Base-by-base conservation (phyloP, 2,888 invertebrate species). In the Dioctria linearis region DNA sequence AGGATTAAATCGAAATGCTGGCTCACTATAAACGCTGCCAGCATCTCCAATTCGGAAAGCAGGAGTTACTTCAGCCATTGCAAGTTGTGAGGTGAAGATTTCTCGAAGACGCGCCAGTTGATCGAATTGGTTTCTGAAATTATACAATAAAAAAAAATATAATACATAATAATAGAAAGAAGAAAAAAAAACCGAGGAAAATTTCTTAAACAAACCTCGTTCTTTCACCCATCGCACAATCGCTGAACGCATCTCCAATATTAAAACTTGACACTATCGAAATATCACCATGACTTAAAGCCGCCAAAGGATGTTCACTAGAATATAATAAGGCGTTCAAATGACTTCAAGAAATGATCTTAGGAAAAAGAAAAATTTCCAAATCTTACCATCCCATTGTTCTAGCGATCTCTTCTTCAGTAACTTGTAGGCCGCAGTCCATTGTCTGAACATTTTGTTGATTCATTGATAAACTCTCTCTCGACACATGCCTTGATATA, bases 391-490 rank as follows among this genome's bases (percentile, higher is more conserved):
- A 91, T 59, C 94, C 94, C 95, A 96, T 96, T 85, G 96, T 95
- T 78, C 94, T 91, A 4, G 96, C 95, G 82, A 97, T 97, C 86
- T 97, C 97, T 89, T 97, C 97, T 90, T 97, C 97, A 5, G 96
- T 97, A 78, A 96, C 96, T 90, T 97, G 97, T 79, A 96, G 90
- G 85, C 96, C 96, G 81, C 93, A 94, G 87, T 95, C 97, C 88
- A 95, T 95, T 91, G 94, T 96, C 69, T 95, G 95, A 25, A 96
- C 96, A 9, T 94, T 95, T 4, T 85, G 43, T 40, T 85, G 85
- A 49, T 84, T 91, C 88, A 91, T 91, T 85, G 91, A 90, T 85
- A 94, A 90, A 78, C 94, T 91, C 87, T 95, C 95, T 85, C 94
- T 91, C 80, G 93, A 92, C 6, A 89, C 88, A 82, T 89, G 89